Percentiles rank a stretch among this genome's conserved stretches.
Conservation (phyloP, 1,140 invertebrate species). For the Mizuhopecten yessoensis region DNA sequence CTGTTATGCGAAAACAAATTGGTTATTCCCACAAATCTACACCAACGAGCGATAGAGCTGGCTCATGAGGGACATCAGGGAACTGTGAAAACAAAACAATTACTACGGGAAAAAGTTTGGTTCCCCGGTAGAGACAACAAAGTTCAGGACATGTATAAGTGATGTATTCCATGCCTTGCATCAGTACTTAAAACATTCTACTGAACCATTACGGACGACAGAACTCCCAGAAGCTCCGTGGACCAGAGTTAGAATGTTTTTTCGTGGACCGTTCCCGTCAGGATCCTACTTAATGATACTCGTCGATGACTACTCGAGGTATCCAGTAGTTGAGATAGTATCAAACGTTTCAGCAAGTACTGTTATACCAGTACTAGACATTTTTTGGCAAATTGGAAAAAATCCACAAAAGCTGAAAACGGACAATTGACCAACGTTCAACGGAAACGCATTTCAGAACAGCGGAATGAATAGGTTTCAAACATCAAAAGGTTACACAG, state of each 20-base stretch:
- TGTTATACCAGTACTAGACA: conserved; percentile 32
- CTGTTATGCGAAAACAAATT: background rate
- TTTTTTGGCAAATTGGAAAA: conserved; percentile 58
- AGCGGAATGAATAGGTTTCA: conserved; percentile 53
- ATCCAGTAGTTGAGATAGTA: conserved; percentile 43
- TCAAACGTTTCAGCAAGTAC: background rate
- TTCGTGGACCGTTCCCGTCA: conserved; percentile 50
- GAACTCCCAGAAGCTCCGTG: conserved; percentile 67
- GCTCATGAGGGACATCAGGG: conserved; percentile 80
- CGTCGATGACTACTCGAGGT: conserved; percentile 46
- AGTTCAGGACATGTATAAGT: conserved; percentile 68
- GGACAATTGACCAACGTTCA: conserved; percentile 68
- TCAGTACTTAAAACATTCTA: background rate
- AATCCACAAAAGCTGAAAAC: no score
- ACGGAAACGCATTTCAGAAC: conserved; percentile 50
- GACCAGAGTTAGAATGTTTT: background rate
- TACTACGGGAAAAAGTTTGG: conserved; percentile 81
- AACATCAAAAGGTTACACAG: conserved; percentile 66
- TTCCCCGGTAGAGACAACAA: conserved; percentile 77
- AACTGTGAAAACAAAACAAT: conserved; percentile 75
- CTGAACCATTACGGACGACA: conserved; percentile 66
- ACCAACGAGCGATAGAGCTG: conserved; percentile 37
- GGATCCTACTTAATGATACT: conserved; percentile 45
- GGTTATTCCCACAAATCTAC: conserved; percentile 42
- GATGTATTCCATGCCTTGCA: conserved; percentile 66